Evolutionary conservation across 2,113 vertebrate species (phyloP).

Genomic region (Tringa solitaria): DNA sequence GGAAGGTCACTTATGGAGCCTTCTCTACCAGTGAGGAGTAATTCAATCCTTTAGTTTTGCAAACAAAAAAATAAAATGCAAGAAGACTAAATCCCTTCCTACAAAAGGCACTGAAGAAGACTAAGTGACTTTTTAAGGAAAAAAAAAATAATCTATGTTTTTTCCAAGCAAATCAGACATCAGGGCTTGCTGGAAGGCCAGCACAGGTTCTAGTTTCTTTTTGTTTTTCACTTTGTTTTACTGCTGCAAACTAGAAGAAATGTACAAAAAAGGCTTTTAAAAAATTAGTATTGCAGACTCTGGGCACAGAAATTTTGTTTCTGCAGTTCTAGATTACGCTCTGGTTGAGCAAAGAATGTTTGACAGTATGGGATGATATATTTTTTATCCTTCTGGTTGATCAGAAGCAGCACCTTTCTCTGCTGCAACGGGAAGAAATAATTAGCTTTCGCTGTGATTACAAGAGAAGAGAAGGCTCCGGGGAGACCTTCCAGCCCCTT

Average conservation of each 20-base stretch:
- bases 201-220: neutral
- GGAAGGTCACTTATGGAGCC: too few species aligned
- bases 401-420: neutral
- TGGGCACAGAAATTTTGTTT: neutral
- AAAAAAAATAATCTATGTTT: neutral
- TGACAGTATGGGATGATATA: too few species aligned
- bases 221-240: neutral
- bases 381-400: neutral
- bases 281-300: neutral
- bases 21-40: neutral
- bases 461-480: too few species aligned
- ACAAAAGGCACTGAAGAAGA: neutral
- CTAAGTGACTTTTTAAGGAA: neutral
- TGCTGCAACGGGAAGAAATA: neutral
- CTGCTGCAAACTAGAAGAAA: neutral
- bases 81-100: neutral
- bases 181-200: neutral
- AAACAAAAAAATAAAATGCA: neutral
- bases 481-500: too few species aligned
- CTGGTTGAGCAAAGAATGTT: neutral
- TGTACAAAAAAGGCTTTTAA: neutral
- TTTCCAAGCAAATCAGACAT: neutral
- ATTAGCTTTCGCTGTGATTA: neutral
- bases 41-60: neutral
- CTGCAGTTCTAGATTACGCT: neutral